Conservation (phyloP, 2,888 invertebrate genomes). For the Troides oblongomaculatus region DNA sequence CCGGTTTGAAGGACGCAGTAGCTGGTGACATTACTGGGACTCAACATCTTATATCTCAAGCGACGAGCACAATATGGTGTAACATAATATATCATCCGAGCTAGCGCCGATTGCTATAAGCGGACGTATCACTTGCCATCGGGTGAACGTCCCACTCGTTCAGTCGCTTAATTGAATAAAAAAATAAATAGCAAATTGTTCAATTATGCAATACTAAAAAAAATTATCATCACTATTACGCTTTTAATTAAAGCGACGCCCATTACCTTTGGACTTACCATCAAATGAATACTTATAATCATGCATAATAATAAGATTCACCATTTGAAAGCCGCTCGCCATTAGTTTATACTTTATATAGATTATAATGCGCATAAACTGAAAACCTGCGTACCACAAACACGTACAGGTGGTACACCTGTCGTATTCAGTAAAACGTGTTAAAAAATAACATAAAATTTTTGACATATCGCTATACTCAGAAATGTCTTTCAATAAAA, state of each 20-base stretch:
- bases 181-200: too few species aligned
- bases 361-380: neutral
- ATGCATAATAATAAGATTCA: neutral
- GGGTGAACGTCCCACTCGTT: too few species aligned
- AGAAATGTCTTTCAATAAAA: neutral
- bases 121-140: too few species aligned
- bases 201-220: too few species aligned
- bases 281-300: neutral
- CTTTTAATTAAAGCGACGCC: neutral
- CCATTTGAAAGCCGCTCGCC: neutral
- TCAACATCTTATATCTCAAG: too few species aligned
- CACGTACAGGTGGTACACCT: neutral
- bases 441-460: neutral
- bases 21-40: too few species aligned
- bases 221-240: too few species aligned
- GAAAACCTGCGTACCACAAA: neutral
- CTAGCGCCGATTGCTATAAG: too few species aligned
- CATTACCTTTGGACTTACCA: conserved; percentile 1
- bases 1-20: too few species aligned
- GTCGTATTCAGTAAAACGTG: neutral
- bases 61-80: too few species aligned
- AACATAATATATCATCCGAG: too few species aligned
- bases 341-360: neutral
- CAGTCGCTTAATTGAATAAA: too few species aligned
- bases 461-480: conserved; percentile 1